Base-by-base conservation (phyloP, 1,140 invertebrate genomes). In the Papilio dardanus region DNA sequence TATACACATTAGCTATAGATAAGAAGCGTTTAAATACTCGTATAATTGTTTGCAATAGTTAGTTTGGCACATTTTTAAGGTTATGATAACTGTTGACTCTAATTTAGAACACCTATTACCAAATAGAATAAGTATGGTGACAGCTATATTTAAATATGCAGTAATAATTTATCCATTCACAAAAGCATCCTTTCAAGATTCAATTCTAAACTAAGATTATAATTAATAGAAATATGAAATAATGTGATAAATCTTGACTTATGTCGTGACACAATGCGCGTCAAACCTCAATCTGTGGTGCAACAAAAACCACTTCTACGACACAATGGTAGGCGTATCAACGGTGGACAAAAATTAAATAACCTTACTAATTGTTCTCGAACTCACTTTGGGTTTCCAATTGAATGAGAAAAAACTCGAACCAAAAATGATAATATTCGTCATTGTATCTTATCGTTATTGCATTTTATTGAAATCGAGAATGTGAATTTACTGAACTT, bases 221-320 rank as follows among this genome's bases (percentile, higher is more conserved):
- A 78, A 78, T 78, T 78, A 75, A 78, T 78, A 78, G 68, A 58
- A 10, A 31, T 73, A 75, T 75, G 71, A 78, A 75, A 75, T 78
- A 65, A 71, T 76, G 71, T 62, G 54, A 78, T 78, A 76, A 78
- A 78, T 78, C 74, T 75, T 19, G 31, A 12, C 66, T 69, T 69
- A 69, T 65, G 74, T 74, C 74, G 10, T 12, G 35, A 74, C 14
- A 81, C 71, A 74, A 71, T 75, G 37, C 30, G 19, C 6, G 68
- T 77, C 75, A 77, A 75, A 77, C 50, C 65, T 62, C 69, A 54
- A 73, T 73, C 69, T 50, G 69, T 50, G 69, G 69, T 73, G 28
- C 69, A 71, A 65, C 78, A 77, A 77, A 77, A 77, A 77, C 62
- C 46, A 73, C 69, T 73, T 42, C 68, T 68, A 50, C 62, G 31